Conservation (phyloP, 2,888 invertebrate species). For the Erebia epiphron region DNA sequence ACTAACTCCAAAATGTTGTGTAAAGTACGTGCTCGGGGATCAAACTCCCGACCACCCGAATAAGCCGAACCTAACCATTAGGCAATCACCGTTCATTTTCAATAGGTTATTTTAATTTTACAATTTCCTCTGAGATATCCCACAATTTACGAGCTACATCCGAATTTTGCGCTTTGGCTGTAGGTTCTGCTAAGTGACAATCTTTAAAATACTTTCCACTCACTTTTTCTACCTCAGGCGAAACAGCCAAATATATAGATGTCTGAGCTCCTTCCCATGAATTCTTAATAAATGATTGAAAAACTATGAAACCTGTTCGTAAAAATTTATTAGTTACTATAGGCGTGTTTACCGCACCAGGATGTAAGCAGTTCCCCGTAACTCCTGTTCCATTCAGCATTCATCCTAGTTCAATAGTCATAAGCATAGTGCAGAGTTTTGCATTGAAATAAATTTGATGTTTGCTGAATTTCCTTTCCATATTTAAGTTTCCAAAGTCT, state of each 20-base stretch:
- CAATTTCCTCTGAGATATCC: slow-evolving; percentile 82
- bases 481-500: slow-evolving; percentile 44
- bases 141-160: slow-evolving; percentile 83
- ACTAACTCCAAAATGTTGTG: too few relatives aligned
- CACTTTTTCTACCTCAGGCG: slow-evolving; percentile 78
- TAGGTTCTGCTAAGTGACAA: slow-evolving; percentile 65
- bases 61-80: too few relatives aligned
- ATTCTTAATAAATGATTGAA: slow-evolving; percentile 49
- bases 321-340: slow-evolving; percentile 80
- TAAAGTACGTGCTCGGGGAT: too few relatives aligned
- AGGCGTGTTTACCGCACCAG: slow-evolving; percentile 88
- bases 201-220: slow-evolving; percentile 86
- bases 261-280: slow-evolving; percentile 75
- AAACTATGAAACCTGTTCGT: slow-evolving; percentile 64
- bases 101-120: slow-evolving; percentile 48
- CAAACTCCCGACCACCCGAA: too few relatives aligned
- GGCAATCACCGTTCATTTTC: too few relatives aligned
- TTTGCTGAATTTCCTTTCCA: slow-evolving; percentile 26
- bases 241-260: slow-evolving; percentile 78
- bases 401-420: slow-evolving; percentile 86
- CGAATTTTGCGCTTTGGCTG: slow-evolving; percentile 72
- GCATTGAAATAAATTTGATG: slow-evolving; percentile 33
- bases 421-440: slow-evolving; percentile 83
- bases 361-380: slow-evolving; percentile 91
- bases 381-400: slow-evolving; percentile 86